Conservation (phyloP, 2,797 vertebrate genomes). For the Distichodus sexfasciatus region DNA sequence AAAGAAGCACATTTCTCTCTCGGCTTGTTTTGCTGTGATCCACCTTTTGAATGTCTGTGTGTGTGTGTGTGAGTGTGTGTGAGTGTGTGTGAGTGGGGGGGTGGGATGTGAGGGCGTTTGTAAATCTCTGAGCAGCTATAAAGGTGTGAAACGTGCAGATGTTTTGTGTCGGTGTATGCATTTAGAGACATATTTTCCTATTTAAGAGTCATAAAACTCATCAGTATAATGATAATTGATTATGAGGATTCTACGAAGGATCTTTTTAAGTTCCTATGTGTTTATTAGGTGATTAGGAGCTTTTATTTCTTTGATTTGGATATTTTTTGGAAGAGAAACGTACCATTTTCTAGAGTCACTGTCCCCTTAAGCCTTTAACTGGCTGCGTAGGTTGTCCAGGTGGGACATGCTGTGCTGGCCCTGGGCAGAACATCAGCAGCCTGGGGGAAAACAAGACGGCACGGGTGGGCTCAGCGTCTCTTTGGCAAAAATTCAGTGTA, state of each 20-base stretch:
- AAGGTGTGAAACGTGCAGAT: too few relatives aligned
- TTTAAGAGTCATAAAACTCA: too few relatives aligned
- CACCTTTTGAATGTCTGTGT: constrained; percentile 17
- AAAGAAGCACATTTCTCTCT: constrained; percentile 39
- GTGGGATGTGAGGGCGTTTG: too few relatives aligned
- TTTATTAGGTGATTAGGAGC: neutral
- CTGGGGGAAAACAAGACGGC: neutral
- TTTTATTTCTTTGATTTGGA: neutral
- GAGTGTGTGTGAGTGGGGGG: neutral
- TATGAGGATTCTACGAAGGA: too few relatives aligned
- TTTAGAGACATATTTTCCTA: too few relatives aligned
- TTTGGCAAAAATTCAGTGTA: neutral
- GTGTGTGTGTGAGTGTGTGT: neutral
- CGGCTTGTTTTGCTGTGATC: constrained; percentile 30
- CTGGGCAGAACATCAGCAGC: neutral
- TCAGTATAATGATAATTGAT: too few relatives aligned
- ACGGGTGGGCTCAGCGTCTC: neutral
- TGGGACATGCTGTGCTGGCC: neutral
- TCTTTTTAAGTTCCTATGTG: too few relatives aligned
- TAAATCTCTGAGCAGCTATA: too few relatives aligned
- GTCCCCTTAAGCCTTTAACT: neutral
- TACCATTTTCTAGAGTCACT: neutral
- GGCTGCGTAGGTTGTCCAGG: neutral
- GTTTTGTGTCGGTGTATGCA: too few relatives aligned
- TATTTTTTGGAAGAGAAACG: neutral